Conservation (phyloP, 2,888 invertebrate species). For the Amphipyra berbera region DNA sequence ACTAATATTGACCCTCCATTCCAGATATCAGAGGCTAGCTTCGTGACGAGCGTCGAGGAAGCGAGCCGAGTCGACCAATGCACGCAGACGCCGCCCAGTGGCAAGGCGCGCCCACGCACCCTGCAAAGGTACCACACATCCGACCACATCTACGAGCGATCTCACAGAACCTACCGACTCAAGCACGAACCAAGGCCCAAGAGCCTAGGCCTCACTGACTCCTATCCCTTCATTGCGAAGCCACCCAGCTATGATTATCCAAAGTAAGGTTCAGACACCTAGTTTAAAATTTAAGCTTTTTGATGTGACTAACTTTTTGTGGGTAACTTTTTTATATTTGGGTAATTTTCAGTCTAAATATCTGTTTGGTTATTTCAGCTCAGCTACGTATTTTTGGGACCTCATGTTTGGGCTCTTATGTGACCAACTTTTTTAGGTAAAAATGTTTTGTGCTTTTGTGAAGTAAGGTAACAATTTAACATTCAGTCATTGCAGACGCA, state of each 20-base stretch:
- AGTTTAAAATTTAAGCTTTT: constrained; percentile 31
- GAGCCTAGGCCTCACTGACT: constrained; percentile 81
- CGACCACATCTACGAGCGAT: constrained; percentile 83
- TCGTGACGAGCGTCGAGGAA: constrained; percentile 86
- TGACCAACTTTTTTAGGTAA: too few species aligned
- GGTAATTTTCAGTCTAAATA: not conserved
- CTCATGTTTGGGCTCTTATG: not conserved
- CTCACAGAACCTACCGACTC: constrained; percentile 69
- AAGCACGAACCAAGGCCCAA: constrained; percentile 77
- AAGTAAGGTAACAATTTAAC: too few species aligned
- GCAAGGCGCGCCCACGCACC: constrained; percentile 83
- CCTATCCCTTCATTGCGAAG: constrained; percentile 80
- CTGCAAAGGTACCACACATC: constrained; percentile 89
- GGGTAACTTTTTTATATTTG: not conserved
- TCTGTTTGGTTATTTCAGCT: not conserved
- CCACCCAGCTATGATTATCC: constrained; percentile 81
- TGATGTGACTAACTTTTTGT: constrained; percentile 61
- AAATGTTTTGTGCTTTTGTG: too few species aligned
- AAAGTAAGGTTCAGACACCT: constrained; percentile 74
- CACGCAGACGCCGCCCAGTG: constrained; percentile 86
- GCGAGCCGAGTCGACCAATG: constrained; percentile 82
- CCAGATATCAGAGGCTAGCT: constrained; percentile 87
- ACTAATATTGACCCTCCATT: constrained; percentile 15
- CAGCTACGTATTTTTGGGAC: not conserved
- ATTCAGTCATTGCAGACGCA: too few species aligned